These are phyloP conservation scores for Agrilus mali DNA, from an alignment of 2,888 invertebrate species.

Conservation along the genomic window DNA sequence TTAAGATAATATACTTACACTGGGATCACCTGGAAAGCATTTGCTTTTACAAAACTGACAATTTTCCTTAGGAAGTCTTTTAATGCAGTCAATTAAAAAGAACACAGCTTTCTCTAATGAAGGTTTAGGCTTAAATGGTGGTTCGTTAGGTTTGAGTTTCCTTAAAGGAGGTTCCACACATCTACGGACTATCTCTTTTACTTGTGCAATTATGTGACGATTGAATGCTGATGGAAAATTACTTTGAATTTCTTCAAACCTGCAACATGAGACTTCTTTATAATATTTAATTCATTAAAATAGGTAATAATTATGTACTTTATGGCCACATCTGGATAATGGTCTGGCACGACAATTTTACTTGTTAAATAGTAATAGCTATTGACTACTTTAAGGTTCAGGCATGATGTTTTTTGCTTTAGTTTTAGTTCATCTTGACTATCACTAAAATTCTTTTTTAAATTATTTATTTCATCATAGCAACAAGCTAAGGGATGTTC, in stretches of 20 bases:
- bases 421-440: slow-evolving; percentile 47
- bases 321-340: slow-evolving; percentile 46
- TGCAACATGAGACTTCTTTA: slow-evolving; percentile 19
- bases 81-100: slow-evolving; percentile 50
- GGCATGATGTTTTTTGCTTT: slow-evolving; percentile 50
- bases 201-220: slow-evolving; percentile 50
- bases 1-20: slow-evolving; percentile 26
- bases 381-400: slow-evolving; percentile 43
- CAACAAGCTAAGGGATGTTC: slow-evolving; percentile 61
- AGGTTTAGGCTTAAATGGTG: slow-evolving; percentile 46
- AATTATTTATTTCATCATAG: slow-evolving; percentile 52
- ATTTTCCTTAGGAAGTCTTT: slow-evolving; percentile 44
- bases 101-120: slow-evolving; percentile 46
- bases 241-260: slow-evolving; percentile 44
- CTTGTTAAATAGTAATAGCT: slow-evolving; percentile 47
- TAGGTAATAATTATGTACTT: slow-evolving; percentile 29
- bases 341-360: slow-evolving; percentile 47
- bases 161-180: slow-evolving; percentile 57
- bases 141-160: slow-evolving; percentile 37
- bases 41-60: slow-evolving; percentile 50
- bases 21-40: slow-evolving; percentile 47
- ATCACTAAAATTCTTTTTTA: slow-evolving; percentile 39
- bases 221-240: slow-evolving; percentile 53
- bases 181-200: slow-evolving; percentile 52
- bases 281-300: slow-evolving; percentile 1